phyloP scores from a whole-genome alignment of 2,797 vertebrate genomes.

The Acanthiza pusilla region DNA sequence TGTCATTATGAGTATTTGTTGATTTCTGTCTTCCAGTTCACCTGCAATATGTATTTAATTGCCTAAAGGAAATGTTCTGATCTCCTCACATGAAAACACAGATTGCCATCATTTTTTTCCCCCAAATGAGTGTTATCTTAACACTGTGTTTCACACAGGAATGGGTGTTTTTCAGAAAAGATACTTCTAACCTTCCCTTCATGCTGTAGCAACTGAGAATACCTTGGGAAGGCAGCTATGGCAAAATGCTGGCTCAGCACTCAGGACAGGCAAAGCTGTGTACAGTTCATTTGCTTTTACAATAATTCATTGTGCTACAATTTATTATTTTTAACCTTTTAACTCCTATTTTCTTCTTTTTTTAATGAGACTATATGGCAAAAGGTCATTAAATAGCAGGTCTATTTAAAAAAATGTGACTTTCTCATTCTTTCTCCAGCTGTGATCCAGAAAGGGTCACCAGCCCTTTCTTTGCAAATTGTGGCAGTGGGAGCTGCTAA shows the following conservation, averaged over 20 bases:
- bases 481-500: neutral
- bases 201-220: neutral
- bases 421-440: neutral
- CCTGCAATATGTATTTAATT: neutral
- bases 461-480: neutral
- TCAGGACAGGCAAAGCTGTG: neutral
- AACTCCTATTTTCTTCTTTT: neutral
- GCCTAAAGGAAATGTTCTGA: neutral
- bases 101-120: neutral
- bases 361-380: neutral
- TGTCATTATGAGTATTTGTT: neutral
- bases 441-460: neutral
- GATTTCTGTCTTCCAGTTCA: neutral
- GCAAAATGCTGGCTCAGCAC: neutral
- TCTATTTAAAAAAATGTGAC: neutral
- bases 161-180: neutral
- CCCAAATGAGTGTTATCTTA: neutral
- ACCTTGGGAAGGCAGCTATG: neutral
- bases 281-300: neutral
- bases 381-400: neutral
- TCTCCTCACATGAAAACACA: neutral
- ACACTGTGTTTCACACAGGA: neutral
- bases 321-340: constrained; percentile 6
- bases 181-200: neutral
- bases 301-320: neutral